Evolutionary conservation across 2,113 vertebrate species (phyloP).

Genomic region (Ahaetulla prasina): DNA sequence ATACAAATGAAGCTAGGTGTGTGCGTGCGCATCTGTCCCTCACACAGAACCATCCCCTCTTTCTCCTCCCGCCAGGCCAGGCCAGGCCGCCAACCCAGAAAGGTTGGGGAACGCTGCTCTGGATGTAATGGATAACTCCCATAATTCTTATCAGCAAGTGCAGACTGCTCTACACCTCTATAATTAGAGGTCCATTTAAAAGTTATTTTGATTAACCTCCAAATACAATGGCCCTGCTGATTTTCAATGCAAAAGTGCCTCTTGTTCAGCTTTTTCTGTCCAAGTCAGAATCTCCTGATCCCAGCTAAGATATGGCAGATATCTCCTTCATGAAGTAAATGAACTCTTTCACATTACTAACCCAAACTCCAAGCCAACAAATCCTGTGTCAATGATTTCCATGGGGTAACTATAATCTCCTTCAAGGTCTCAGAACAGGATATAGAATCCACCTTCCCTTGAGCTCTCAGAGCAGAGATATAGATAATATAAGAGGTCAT

Average conservation of each 20-base stretch:
- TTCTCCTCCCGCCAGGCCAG: too few species aligned
- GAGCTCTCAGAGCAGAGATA: not conserved
- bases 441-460: not conserved
- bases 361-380: not conserved
- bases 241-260: not conserved
- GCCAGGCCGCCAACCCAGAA: too few species aligned
- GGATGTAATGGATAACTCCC: too few species aligned
- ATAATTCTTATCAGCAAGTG: not conserved
- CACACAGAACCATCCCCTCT: too few species aligned
- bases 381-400: not conserved
- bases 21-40: accelerated
- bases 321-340: not conserved
- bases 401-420: not conserved
- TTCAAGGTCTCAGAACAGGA: not conserved
- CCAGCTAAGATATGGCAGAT: not conserved
- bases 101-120: too few species aligned
- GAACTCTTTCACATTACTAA: not conserved
- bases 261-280: not conserved
- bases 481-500: not conserved
- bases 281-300: not conserved
- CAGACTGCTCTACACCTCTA: not conserved
- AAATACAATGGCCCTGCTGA: not conserved
- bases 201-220: not conserved
- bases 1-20: too few species aligned
- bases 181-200: accelerated